Conservation (phyloP, 2,797 vertebrate genomes). For the Sebastes melanostomus region DNA sequence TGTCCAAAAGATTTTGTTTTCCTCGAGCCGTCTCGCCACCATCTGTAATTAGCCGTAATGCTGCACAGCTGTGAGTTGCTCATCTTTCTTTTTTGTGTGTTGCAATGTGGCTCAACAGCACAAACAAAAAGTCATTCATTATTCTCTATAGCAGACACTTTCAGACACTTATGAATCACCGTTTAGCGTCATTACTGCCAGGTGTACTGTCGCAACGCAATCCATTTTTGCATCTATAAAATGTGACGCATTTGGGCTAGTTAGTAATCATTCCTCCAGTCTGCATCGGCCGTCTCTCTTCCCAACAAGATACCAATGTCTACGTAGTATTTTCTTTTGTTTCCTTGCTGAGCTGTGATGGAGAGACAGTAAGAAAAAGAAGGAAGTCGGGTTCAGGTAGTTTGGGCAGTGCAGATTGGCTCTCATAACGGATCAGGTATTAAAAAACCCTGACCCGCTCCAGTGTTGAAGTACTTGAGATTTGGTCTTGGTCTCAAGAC, state of each 20-base stretch:
- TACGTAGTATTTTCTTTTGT: neutral
- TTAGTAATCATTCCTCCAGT: neutral
- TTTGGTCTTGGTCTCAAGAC: no score
- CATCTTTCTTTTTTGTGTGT: neutral
- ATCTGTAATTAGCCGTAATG: constrained; percentile 21
- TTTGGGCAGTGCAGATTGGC: neutral
- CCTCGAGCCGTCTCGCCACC: neutral
- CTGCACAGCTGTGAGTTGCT: constrained; percentile 19
- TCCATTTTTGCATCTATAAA: no score
- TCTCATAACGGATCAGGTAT: neutral
- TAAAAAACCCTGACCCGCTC: no score
- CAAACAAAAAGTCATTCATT: neutral
- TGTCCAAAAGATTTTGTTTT: constrained; percentile 16
- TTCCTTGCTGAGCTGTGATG: neutral
- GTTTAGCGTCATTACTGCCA: neutral
- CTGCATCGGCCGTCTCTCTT: neutral
- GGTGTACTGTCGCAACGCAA: neutral
- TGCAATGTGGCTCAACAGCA: neutral
- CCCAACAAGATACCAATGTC: neutral
- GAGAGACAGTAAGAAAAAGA: neutral
- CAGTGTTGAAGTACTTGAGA: no score
- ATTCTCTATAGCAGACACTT: neutral
- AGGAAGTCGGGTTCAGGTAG: neutral
- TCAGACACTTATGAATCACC: constrained; percentile 10
- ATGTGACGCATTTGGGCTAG: neutral